phyloP scores from a whole-genome alignment of 1,140 invertebrate species.

The Acromyrmex heyeri region DNA sequence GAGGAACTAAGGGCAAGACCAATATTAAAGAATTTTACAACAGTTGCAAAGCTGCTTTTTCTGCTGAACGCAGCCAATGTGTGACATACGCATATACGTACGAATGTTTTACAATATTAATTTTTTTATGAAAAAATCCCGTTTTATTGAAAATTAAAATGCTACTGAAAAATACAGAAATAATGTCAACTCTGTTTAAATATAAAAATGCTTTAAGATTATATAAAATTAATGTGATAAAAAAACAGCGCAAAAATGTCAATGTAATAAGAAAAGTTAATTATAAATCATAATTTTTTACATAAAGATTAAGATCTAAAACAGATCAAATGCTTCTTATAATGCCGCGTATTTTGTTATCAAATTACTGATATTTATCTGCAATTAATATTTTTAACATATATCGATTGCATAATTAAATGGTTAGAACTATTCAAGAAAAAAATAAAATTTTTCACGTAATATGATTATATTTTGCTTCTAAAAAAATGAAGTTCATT shows the following conservation, averaged over 20 bases:
- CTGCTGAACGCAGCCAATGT: too few relatives aligned
- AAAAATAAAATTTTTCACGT: background rate
- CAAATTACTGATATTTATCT: slow-evolving; percentile 5
- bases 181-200: slow-evolving; percentile 40
- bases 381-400: slow-evolving; percentile 16
- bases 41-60: too few relatives aligned
- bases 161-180: slow-evolving; percentile 1
- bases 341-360: slow-evolving; percentile 37
- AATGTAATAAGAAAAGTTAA: slow-evolving; percentile 2
- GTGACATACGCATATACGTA: background rate
- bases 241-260: slow-evolving; percentile 8
- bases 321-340: slow-evolving; percentile 14
- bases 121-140: slow-evolving; percentile 1
- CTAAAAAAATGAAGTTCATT: background rate
- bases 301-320: slow-evolving; percentile 43
- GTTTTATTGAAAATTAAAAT: slow-evolving; percentile 16
- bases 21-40: too few relatives aligned
- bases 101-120: background rate
- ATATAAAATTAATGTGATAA: slow-evolving; percentile 4
- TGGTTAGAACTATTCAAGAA: background rate
- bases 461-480: background rate
- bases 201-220: slow-evolving; percentile 8
- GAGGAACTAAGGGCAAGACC: too few relatives aligned
- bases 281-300: slow-evolving; percentile 31
- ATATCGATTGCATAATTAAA: slow-evolving; percentile 19